These are phyloP conservation scores for Anabacerthia variegaticeps DNA, from an alignment of 2,797 vertebrate genomes.

Conservation along the genomic window DNA sequence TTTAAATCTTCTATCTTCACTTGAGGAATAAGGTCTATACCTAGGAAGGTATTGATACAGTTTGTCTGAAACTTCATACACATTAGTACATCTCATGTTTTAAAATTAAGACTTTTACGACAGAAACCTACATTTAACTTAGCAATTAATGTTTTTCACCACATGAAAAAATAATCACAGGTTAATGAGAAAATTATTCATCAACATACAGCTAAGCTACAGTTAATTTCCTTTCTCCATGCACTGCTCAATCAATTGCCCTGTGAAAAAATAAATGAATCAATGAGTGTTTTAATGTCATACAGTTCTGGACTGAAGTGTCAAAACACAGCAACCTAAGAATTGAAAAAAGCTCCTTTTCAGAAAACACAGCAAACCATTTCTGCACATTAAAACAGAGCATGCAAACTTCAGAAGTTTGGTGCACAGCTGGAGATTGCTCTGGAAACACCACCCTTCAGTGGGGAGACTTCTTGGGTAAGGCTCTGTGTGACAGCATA, in stretches of 20 bases:
- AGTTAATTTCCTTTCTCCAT: not conserved
- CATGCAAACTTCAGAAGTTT: not conserved
- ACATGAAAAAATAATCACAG: not conserved
- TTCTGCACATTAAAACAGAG: not conserved
- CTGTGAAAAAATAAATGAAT: not conserved
- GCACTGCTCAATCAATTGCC: not conserved
- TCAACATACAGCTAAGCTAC: not conserved
- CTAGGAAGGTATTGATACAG: slow-evolving; percentile 73
- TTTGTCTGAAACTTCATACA: slow-evolving; percentile 8
- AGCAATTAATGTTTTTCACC: not conserved
- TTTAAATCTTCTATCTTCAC: slow-evolving; percentile 97
- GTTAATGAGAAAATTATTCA: not conserved
- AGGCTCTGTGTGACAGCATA: not conserved
- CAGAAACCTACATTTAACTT: not conserved
- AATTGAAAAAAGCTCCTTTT: not conserved
- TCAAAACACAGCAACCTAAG: not conserved
- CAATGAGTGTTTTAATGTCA: not conserved
- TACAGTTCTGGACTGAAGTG: not conserved
- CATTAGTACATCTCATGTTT: not conserved
- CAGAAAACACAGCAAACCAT: not conserved
- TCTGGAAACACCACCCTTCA: not conserved
- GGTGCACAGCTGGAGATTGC: not conserved
- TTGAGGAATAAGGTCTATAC: slow-evolving; percentile 87
- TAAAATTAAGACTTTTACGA: not conserved
- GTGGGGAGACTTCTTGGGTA: not conserved